Percentiles rank a stretch among this genome's conserved stretches.
These are phyloP conservation scores for Lottia scabra DNA, from an alignment of 2,888 invertebrate genomes.

Conservation along the genomic window DNA sequence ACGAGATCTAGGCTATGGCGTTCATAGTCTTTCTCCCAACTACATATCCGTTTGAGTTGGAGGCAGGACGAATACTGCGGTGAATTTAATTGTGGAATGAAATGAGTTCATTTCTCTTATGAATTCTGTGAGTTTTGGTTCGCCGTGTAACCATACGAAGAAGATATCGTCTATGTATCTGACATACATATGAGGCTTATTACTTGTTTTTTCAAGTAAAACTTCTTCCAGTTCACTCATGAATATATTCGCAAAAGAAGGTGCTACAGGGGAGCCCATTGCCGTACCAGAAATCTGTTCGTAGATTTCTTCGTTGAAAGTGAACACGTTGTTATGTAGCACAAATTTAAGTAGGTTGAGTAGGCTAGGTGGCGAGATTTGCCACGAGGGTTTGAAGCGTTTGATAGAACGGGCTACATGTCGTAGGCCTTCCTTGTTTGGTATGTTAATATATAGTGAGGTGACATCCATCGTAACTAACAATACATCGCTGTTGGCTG, in stretches of 20 bases:
- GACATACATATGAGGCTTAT: background rate
- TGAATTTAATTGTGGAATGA: background rate
- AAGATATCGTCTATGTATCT: background rate
- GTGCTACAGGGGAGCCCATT: background rate
- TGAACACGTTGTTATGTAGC: background rate
- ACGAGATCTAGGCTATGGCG: background rate
- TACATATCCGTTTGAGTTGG: background rate
- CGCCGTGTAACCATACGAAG: background rate
- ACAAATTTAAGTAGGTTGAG: background rate
- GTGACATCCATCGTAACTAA: background rate
- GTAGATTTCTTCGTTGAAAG: background rate
- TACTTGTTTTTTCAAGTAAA: background rate
- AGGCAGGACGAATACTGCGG: background rate
- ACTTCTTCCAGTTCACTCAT: background rate
- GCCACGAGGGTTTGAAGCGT: background rate
- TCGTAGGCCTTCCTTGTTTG: background rate
- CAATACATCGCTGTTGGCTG: background rate
- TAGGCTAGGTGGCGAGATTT: background rate
- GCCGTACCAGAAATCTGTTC: background rate
- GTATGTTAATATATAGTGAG: background rate
- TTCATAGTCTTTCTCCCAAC: background rate
- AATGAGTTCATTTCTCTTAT: background rate
- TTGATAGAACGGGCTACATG: background rate
- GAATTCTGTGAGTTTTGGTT: background rate
- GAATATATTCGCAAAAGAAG: background rate